Conservation (phyloP, 1,140 invertebrate species). For the Heliconius melpomene region DNA sequence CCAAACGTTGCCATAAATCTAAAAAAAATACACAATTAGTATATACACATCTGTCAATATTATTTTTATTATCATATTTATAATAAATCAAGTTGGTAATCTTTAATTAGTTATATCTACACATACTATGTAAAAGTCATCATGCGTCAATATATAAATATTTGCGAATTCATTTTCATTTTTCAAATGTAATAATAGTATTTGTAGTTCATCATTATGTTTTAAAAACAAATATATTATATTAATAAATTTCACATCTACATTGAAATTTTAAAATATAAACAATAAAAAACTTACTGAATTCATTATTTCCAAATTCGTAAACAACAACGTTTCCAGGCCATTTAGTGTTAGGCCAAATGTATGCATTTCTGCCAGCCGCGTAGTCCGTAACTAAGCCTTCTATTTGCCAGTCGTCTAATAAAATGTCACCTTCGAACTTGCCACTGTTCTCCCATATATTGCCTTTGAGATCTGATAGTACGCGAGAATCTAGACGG, state of each 20-base stretch:
- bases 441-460: constrained; percentile 71
- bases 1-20: constrained; percentile 33
- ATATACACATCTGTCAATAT: too few relatives aligned
- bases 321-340: constrained; percentile 52
- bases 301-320: constrained; percentile 53
- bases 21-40: not conserved
- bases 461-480: constrained; percentile 43
- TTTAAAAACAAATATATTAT: too few relatives aligned
- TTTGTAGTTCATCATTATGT: too few relatives aligned
- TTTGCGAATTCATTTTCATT: too few relatives aligned
- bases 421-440: constrained; percentile 77
- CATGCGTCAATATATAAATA: too few relatives aligned
- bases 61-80: too few relatives aligned
- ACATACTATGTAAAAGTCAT: too few relatives aligned
- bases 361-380: constrained; percentile 48
- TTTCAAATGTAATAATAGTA: too few relatives aligned
- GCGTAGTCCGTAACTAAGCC: constrained; percentile 48
- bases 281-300: constrained; percentile 42
- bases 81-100: too few relatives aligned
- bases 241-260: not conserved
- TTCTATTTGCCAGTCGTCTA: constrained; percentile 60
- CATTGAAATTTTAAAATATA: not conserved
- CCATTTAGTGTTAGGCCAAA: constrained; percentile 56
- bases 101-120: too few relatives aligned
- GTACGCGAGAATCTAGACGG: constrained; percentile 42